These are phyloP conservation scores for Oryzias dopingdopingensis DNA, from an alignment of 2,797 vertebrate species.

Conservation along the genomic window DNA sequence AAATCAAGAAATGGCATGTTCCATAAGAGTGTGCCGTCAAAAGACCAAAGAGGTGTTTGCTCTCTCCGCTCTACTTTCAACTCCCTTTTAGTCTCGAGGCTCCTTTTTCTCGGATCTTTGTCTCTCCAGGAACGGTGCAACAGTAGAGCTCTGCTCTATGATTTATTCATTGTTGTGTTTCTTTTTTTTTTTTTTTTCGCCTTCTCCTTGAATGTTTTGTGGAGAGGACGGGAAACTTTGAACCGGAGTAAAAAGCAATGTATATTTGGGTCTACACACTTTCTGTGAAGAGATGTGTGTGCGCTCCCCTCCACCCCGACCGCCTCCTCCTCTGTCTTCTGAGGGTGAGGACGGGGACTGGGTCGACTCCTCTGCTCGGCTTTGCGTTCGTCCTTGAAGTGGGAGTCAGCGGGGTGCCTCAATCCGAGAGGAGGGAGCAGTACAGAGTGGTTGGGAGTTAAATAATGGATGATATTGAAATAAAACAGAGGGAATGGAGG, in stretches of 20 bases:
- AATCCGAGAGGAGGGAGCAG: conserved; percentile 53
- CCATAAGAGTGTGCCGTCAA: conserved; percentile 62
- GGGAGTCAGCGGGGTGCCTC: conserved; percentile 74
- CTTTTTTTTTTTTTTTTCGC: conserved; percentile 24
- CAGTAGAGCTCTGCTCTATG: conserved; percentile 65
- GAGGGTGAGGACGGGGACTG: conserved; percentile 61
- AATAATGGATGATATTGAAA: conserved; percentile 82
- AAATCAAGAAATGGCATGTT: conserved; percentile 67
- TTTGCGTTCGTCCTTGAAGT: conserved; percentile 80
- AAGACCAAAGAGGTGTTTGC: conserved; percentile 70
- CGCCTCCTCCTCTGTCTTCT: conserved; percentile 53
- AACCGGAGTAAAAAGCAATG: conserved; percentile 81
- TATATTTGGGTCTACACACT: conserved; percentile 78
- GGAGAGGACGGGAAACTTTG: conserved; percentile 81
- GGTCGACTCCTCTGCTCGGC: conserved; percentile 66
- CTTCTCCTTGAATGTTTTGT: conserved; percentile 75
- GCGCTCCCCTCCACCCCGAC: conserved; percentile 20
- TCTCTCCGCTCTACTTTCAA: conserved; percentile 61
- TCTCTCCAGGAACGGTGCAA: conserved; percentile 51
- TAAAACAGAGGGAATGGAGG: conserved; percentile 50
- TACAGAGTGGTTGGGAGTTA: conserved; percentile 73
- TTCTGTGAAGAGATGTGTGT: conserved; percentile 46
- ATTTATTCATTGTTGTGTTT: conserved; percentile 79
- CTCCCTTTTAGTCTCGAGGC: conserved; percentile 29
- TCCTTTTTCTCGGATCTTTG: conserved; percentile 22